These are phyloP conservation scores for Lepidurus apus DNA, from an alignment of 1,140 invertebrate genomes.

Conservation along the genomic window DNA sequence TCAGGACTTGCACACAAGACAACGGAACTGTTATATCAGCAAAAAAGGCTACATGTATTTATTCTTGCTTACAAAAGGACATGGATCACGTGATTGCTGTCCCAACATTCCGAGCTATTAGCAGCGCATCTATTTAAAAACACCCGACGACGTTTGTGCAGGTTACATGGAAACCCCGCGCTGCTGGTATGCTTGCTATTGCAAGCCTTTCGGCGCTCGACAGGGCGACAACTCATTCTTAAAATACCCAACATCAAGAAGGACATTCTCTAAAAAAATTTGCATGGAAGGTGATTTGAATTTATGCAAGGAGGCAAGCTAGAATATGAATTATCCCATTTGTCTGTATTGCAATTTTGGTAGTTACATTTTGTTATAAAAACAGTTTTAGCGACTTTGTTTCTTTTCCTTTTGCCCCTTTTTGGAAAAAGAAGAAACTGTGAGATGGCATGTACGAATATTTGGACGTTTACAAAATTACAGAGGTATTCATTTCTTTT, in stretches of 20 bases:
- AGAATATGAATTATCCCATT: constrained; percentile 4
- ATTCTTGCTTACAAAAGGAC: constrained; percentile 14
- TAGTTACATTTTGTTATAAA: constrained; percentile 20
- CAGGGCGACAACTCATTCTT: constrained; percentile 13
- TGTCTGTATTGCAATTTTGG: constrained; percentile 8
- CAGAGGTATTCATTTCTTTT: not conserved
- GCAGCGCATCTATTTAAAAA: constrained; percentile 16
- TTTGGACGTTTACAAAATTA: not conserved
- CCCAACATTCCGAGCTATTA: constrained; percentile 18
- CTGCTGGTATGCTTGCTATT: constrained; percentile 6
- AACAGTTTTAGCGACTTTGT: not conserved
- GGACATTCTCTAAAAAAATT: not conserved
- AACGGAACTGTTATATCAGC: not conserved
- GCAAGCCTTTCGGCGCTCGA: not conserved
- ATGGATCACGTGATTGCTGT: constrained; percentile 1
- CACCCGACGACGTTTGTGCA: not conserved
- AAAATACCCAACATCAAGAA: not conserved
- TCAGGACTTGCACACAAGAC: constrained; percentile 15
- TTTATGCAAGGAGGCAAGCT: not conserved
- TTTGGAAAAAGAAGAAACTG: not conserved
- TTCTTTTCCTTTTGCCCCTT: not conserved
- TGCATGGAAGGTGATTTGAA: not conserved
- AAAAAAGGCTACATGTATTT: constrained; percentile 13
- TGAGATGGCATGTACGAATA: not conserved
- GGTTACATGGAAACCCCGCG: constrained; percentile 7